These are phyloP conservation scores for Muraenolepis orangiensis DNA, from an alignment of 2,797 vertebrate genomes.

Conservation along the genomic window DNA sequence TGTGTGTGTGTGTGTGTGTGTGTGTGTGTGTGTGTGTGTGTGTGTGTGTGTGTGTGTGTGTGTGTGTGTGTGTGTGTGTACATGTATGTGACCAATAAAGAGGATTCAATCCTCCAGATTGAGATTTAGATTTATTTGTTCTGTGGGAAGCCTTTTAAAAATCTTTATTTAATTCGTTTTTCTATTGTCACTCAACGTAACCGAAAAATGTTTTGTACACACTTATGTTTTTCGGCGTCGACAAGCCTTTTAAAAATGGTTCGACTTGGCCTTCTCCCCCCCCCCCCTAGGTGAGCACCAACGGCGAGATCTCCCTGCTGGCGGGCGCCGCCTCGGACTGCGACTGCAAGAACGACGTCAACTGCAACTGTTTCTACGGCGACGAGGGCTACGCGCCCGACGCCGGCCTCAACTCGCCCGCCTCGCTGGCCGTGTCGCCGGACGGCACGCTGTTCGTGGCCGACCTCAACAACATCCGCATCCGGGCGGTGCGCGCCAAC, in stretches of 20 bases:
- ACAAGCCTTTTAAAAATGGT: not conserved
- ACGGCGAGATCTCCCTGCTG: slow-evolving; percentile 95
- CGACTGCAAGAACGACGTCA: slow-evolving; percentile 98
- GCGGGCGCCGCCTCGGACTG: slow-evolving; percentile 96
- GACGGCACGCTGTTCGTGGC: slow-evolving; percentile 95
- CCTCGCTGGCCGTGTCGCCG: slow-evolving; percentile 92
- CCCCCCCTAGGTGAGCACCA: slow-evolving; percentile 81
- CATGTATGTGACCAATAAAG: too few relatives aligned
- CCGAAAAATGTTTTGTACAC: not conserved
- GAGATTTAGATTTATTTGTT: too few relatives aligned
- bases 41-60: too few relatives aligned
- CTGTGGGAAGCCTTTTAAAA: not conserved
- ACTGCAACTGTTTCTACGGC: slow-evolving; percentile 97
- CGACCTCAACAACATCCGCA: slow-evolving; percentile 97
- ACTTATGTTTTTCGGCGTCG: not conserved
- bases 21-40: too few relatives aligned
- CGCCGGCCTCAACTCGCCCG: slow-evolving; percentile 92
- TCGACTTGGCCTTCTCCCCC: not conserved
- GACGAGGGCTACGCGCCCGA: slow-evolving; percentile 98
- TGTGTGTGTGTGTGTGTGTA: too few relatives aligned
- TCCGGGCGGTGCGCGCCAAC: slow-evolving; percentile 91
- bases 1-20: too few relatives aligned
- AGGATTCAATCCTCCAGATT: too few relatives aligned
- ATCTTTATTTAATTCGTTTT: too few relatives aligned
- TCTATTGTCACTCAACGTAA: not conserved